Base-by-base conservation (phyloP, 2,888 invertebrate genomes). In the Drosophila mettleri region DNA sequence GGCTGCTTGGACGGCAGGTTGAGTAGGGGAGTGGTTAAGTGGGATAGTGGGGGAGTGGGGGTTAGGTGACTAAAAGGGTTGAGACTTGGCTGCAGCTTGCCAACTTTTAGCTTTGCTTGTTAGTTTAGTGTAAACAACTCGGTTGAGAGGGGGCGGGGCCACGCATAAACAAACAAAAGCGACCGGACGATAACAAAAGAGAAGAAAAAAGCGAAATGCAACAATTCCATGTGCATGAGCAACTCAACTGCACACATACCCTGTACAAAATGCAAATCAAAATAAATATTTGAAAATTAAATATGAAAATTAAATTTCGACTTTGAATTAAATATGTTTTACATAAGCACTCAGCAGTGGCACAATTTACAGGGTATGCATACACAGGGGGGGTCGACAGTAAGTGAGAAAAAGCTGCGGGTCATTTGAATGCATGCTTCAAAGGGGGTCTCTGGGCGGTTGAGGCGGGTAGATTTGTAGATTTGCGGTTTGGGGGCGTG, bases 41-140 rank as follows among this genome's bases (percentile, higher is more conserved):
- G n/a, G n/a, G n/a, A n/a, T n/a, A n/a, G n/a, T n/a, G 24, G 20
- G 27, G 34, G 7, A 14, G 34, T 14, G 10, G 33, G 24, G 51
- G 36, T 16, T 16, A 16, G 24, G 36, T 33, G 48, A n/a, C n/a
- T 22, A 16, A 38, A 39, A 39, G 62, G 74, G 64, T 61, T 55
- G 45, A 66, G 67, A 70, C 64, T 66, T 57, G 74, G 64, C 82
- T 74, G 85, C 87, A 86, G 85, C 61, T 75, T 68, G 67, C 77
- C 69, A 85, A 87, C 87, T 88, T 87, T 82, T 64, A 74, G 74
- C 79, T 85, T 70, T 68, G 73, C 77, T 85, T 84, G 82, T 86
- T 85, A 75, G 84, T 80, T 86, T 70, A 83, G 83, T 86, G 83
- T 78, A 85, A 85, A 86, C 86, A 88, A 80, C 68, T 53, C 53